Evolutionary conservation across 2,888 invertebrate genomes (phyloP), one percentile per base, ranked within the genome.

Genomic region (Dryocosmus kuriphilus): DNA sequence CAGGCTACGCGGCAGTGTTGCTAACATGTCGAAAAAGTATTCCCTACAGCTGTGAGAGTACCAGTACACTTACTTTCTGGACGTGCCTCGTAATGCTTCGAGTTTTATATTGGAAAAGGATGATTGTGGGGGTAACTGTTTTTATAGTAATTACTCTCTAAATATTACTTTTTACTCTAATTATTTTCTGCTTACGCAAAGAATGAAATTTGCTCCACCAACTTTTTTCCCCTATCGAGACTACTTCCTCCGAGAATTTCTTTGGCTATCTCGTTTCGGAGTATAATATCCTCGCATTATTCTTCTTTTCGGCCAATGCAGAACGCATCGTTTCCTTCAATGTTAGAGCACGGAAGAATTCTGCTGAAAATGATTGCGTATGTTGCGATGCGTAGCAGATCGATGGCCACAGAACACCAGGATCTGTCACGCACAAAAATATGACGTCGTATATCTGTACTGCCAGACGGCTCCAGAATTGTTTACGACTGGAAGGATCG

Each of bases 381-480:
- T 46, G 81, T 83, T 74, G 79, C 83, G 84, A 84, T 85, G 88
- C 88, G 86, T 87, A 74, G 77, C 77, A 86, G 86, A 88, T 89
- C 88, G 88, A 89, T 88, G 83, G 79, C 80, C 85, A 82, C 82
- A 81, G 87, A 87, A 87, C 86, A 84, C 83, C 81, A 83, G 87
- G 87, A 87, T 87, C 89, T 88, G 89, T 88, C 89, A 89, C 86
- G 88, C 88, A 88, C 88, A 86, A 89, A 89, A 88, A 89, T 89
- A 89, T 87, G 85, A 87, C 88, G 85, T 89, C 88, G 88, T 89
- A 89, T 89, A 89, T 89, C 85, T 85, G 84, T 76, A 81, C 83
- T 84, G 84, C 85, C 81, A 88, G 89, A 89, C 88, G 85, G 86
- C 82, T 87, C 85, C 86, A 76, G 85, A 85, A 86, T 88, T 89